phyloP scores from a whole-genome alignment of 2,888 invertebrate species.

The Polydrusus pterygomalis region DNA sequence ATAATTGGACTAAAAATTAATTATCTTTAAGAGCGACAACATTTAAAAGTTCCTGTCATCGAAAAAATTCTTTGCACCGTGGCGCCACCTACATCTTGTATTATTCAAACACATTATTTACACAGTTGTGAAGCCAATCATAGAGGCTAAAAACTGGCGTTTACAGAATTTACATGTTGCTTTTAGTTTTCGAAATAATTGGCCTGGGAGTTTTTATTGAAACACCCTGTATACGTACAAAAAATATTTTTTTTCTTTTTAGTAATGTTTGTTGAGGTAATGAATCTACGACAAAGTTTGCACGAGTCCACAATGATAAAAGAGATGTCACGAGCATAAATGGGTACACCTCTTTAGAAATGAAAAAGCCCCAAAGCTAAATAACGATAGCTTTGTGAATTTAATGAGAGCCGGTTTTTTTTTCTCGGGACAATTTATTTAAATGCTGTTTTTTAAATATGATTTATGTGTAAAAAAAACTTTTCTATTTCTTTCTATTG shows the following conservation, averaged over 20 bases:
- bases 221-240: neutral
- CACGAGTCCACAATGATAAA: constrained; percentile 6
- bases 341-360: neutral
- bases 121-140: too few relatives aligned
- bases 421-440: neutral
- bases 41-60: too few relatives aligned
- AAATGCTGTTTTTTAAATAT: neutral
- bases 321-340: constrained; percentile 15
- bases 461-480: neutral
- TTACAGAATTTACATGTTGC: too few relatives aligned
- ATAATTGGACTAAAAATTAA: too few relatives aligned
- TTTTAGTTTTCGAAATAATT: too few relatives aligned
- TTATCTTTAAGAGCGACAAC: too few relatives aligned
- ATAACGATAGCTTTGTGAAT: neutral
- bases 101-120: too few relatives aligned
- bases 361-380: constrained; percentile 17
- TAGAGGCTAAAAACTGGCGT: too few relatives aligned
- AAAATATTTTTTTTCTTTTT: neutral
- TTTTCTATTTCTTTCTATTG: too few relatives aligned
- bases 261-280: neutral
- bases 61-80: too few relatives aligned
- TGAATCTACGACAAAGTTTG: constrained; percentile 13
- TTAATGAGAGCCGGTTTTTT: constrained; percentile 7
- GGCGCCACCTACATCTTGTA: too few relatives aligned
- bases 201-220: too few relatives aligned